phyloP scores from a whole-genome alignment of 2,888 invertebrate genomes.

The Blastobasis adustella region DNA sequence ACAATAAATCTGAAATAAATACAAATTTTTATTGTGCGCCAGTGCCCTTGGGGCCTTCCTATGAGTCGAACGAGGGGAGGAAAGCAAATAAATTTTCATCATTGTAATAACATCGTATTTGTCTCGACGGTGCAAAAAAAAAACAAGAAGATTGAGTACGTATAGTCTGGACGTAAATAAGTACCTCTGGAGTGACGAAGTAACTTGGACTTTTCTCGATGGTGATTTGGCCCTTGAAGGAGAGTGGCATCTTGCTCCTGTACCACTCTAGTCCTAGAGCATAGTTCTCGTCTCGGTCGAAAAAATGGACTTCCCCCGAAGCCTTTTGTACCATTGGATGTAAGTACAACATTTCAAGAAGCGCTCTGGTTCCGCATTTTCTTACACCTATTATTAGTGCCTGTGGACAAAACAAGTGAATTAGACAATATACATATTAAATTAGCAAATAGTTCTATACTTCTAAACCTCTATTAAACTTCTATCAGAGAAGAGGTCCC shows the following conservation, averaged over 20 bases:
- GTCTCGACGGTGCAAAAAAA: not conserved
- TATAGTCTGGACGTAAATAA: slow-evolving; percentile 20
- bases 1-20: too few species aligned
- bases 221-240: slow-evolving; percentile 93
- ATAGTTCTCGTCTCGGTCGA: slow-evolving; percentile 96
- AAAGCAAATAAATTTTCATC: too few species aligned
- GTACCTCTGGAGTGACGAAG: slow-evolving; percentile 95
- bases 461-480: too few species aligned
- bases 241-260: slow-evolving; percentile 93
- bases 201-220: slow-evolving; percentile 99
- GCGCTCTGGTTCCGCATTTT: slow-evolving; percentile 96
- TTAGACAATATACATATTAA: too few species aligned
- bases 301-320: slow-evolving; percentile 96
- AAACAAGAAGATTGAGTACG: not conserved
- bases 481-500: too few species aligned
- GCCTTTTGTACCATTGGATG: slow-evolving; percentile 95
- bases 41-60: too few species aligned
- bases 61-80: too few species aligned
- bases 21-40: too few species aligned
- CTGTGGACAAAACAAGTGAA: slow-evolving; percentile 36
- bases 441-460: too few species aligned
- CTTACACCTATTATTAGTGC: slow-evolving; percentile 95
- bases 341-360: slow-evolving; percentile 96
- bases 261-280: slow-evolving; percentile 96
- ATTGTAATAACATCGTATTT: too few species aligned